Base-by-base conservation (phyloP, 2,888 invertebrate species). In the Ophraella communa region DNA sequence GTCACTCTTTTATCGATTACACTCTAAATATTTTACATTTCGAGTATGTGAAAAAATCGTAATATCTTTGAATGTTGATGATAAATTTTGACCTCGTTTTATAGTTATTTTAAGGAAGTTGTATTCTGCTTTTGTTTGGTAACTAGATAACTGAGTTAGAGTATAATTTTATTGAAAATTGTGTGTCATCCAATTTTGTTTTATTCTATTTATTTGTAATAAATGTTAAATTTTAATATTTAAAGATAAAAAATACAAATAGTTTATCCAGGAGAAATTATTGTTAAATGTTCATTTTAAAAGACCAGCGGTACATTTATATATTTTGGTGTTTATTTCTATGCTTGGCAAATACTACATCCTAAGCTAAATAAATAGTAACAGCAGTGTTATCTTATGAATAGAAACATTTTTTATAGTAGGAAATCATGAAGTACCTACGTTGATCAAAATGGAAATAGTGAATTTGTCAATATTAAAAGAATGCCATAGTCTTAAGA, bases 91-190 rank as follows among this genome's bases (percentile, higher is more conserved):
- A 45, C 45, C 45, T 21, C 21, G 21, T 39, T 45, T 45, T 11
- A n/a, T 45, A 45, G 45, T 21, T 45, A 45, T 45, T 45, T 39
- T 45, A 21, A 45, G 45, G 45, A 45, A 45, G 21, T 21, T 45
- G 39, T 39, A 39, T 39, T 39, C 39, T 39, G 39, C 39, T 39
- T 39, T 39, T 39, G 39, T 39, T 39, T 39, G 5, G 5, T 14
- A 35, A 35, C 35, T n/a, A 35, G 35, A 35, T 35, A 35, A 35
- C 11, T 35, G 4, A 35, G 4, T 14, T 4, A 11, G 33, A 4
- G 35, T 14, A n/a, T 35, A 11, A 35, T n/a, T 35, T 35, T 11
- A n/a, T 30, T 30, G 11, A 11, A 3, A 35, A 35, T 35, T 35
- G 11, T n/a, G 14, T 35, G 35, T 14, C 35, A 35, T 35, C n/a